Percentiles rank a stretch among this genome's conserved stretches.
phyloP scores from a whole-genome alignment of 2,797 vertebrate genomes.

The Gymnocypris eckloni region DNA sequence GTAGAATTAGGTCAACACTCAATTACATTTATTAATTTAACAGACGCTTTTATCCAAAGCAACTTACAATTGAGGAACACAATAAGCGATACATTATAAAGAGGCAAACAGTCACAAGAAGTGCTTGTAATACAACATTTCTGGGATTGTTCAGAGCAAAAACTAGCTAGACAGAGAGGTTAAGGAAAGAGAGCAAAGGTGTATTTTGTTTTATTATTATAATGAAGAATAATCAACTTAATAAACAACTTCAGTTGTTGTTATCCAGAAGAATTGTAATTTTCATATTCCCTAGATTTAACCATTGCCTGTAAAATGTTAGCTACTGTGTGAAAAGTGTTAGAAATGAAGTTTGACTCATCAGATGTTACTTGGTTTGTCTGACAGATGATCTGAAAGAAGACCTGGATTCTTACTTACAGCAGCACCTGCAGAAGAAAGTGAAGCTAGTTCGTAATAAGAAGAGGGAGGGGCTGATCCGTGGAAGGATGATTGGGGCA shows the following conservation, averaged over 20 bases:
- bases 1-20: background rate
- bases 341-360: background rate
- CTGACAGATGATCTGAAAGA: slow-evolving; percentile 88
- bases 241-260: background rate
- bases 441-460: slow-evolving; percentile 88
- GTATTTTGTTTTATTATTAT: no score
- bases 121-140: no score
- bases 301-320: background rate
- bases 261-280: background rate
- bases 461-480: slow-evolving; percentile 91
- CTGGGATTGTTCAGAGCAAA: no score
- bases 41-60: no score
- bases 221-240: no score
- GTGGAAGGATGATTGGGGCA: slow-evolving; percentile 95
- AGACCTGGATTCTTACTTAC: slow-evolving; percentile 82
- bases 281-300: background rate
- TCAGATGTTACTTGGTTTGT: background rate
- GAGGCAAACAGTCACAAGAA: no score
- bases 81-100: no score
- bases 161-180: no score
- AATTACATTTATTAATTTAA: no score
- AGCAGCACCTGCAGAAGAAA: slow-evolving; percentile 80
- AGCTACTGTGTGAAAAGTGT: background rate
- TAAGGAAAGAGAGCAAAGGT: no score
- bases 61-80: no score